Evolutionary conservation across 2,797 vertebrate species (phyloP).

Genomic region (Syndactyla subalaris): DNA sequence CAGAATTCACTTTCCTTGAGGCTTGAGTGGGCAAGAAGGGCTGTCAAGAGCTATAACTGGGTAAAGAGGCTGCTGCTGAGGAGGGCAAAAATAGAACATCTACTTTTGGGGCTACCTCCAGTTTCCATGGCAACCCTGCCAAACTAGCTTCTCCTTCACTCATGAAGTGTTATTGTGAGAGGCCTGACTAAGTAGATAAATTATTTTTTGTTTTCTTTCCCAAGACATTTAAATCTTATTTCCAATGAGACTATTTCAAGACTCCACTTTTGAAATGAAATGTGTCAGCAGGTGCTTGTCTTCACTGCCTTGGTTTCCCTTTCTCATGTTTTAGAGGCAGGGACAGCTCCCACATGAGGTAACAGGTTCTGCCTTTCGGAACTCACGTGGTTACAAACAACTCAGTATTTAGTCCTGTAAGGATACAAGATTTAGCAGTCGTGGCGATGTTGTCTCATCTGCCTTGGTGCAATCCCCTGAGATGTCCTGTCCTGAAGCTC

Average conservation of each 20-base stretch:
- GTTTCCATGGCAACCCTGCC: neutral
- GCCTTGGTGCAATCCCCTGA: neutral
- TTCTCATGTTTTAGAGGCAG: neutral
- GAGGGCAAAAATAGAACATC: neutral
- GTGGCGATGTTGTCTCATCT: neutral
- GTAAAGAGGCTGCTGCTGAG: neutral
- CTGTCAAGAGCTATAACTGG: neutral
- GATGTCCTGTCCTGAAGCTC: neutral
- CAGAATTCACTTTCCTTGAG: neutral
- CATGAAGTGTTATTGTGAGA: neutral
- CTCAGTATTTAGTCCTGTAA: neutral
- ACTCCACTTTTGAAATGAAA: neutral
- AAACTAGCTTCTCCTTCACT: neutral
- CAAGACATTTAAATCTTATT: neutral
- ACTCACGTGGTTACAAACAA: accelerated
- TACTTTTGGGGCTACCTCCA: neutral
- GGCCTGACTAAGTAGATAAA: neutral
- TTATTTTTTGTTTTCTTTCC: neutral
- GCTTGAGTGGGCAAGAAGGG: neutral
- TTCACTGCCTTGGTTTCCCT: neutral
- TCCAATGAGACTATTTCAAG: neutral
- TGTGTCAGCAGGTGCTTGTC: neutral
- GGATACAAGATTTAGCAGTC: neutral
- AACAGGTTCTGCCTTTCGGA: neutral
- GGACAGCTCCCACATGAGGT: neutral